Percentiles rank a stretch among this genome's conserved stretches.
Evolutionary conservation across 2,888 invertebrate species (phyloP).

Genomic region (Embidobia sp.): DNA sequence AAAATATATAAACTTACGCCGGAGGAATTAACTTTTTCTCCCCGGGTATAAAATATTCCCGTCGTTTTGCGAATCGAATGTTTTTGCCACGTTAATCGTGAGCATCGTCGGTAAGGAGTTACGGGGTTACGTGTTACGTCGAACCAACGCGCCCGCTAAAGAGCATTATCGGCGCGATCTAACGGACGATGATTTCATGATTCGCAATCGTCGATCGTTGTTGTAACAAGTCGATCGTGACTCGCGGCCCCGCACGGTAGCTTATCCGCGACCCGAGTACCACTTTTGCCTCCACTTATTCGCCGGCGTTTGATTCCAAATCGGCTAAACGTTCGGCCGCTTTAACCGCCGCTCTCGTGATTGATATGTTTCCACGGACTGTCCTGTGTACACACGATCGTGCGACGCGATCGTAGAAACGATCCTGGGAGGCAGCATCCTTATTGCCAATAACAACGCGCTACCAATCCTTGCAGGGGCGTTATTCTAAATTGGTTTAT

Average conservation of each 20-base stretch:
- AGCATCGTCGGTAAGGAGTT: conserved; percentile 54
- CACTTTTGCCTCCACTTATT: conserved; percentile 73
- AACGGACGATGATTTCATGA: conserved; percentile 73
- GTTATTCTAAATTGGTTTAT: conserved; percentile 34
- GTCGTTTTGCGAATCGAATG: conserved; percentile 41
- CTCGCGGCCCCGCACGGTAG: conserved; percentile 76
- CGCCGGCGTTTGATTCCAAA: conserved; percentile 68
- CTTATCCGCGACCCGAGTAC: conserved; percentile 71
- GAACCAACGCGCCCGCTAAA: conserved; percentile 70
- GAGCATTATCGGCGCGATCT: conserved; percentile 71
- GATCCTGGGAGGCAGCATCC: conserved; percentile 5
- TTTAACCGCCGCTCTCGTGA: conserved; percentile 63
- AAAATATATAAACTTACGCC: conserved; percentile 56
- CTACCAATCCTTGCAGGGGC: neutral
- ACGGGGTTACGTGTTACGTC: conserved; percentile 69
- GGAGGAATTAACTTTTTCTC: conserved; percentile 36
- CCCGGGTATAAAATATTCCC: conserved; percentile 33
- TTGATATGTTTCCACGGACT: conserved; percentile 65
- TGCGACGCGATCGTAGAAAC: neutral
- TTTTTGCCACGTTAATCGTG: conserved; percentile 49
- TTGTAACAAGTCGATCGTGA: conserved; percentile 80
- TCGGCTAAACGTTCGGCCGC: conserved; percentile 69
- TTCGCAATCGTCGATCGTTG: conserved; percentile 70
- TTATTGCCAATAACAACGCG: neutral
- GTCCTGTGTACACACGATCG: conserved; percentile 39